A percentile compares a stretch with the other conserved stretches of the same genome.
phyloP scores from a whole-genome alignment of 1,140 invertebrate species.

The Heliconius himera region DNA sequence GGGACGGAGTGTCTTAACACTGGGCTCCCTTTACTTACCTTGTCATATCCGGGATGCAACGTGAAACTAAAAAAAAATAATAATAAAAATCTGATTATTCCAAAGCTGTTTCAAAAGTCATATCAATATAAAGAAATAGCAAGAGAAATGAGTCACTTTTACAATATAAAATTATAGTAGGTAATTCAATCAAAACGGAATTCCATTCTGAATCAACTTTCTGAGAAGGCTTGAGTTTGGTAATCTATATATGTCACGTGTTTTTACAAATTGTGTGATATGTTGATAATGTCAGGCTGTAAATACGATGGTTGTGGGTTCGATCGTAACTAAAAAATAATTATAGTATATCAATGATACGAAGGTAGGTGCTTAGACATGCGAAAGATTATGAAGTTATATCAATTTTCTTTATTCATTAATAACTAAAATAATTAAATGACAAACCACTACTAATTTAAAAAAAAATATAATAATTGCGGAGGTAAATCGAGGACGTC shows the following conservation, averaged over 20 bases:
- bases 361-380: too few relatives aligned
- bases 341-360: too few relatives aligned
- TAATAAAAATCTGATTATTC: too few relatives aligned
- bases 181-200: neutral
- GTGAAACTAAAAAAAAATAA: neutral
- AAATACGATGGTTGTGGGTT: neutral
- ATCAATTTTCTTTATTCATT: too few relatives aligned
- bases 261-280: slow-evolving; percentile 71
- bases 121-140: neutral
- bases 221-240: neutral
- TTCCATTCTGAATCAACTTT: neutral
- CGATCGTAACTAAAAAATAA: neutral
- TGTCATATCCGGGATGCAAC: too few relatives aligned
- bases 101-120: neutral
- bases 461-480: too few relatives aligned
- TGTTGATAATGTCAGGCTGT: slow-evolving; percentile 45
- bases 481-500: too few relatives aligned
- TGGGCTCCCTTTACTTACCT: too few relatives aligned
- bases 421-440: too few relatives aligned
- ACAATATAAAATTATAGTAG: neutral
- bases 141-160: neutral
- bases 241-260: slow-evolving; percentile 56
- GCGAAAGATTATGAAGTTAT: too few relatives aligned
- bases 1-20: too few relatives aligned
- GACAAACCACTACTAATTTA: too few relatives aligned